A percentile compares a stretch with the other conserved stretches of the same genome.
Evolutionary conservation across 2,888 invertebrate species (phyloP).

Genomic region (Pterostichus niger): DNA sequence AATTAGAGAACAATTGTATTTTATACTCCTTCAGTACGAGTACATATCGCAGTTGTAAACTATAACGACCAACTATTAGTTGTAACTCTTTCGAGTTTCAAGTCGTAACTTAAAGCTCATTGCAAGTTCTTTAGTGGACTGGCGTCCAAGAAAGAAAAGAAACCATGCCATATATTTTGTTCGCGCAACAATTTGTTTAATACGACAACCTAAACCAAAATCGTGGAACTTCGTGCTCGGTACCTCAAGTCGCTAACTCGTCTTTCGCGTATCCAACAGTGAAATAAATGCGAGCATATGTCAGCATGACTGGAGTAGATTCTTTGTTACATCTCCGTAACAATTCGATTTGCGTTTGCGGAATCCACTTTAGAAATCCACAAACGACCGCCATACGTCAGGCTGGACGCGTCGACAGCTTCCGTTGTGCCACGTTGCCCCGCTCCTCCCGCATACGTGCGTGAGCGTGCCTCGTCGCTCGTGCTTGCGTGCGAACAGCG

Average conservation of each 20-base stretch:
- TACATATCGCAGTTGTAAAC: neutral
- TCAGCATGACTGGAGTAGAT: slow-evolving; percentile 58
- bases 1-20: no score
- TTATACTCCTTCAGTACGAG: no score
- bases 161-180: slow-evolving; percentile 42
- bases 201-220: slow-evolving; percentile 26
- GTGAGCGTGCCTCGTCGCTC: slow-evolving; percentile 24
- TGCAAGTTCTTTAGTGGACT: slow-evolving; percentile 16
- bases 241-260: slow-evolving; percentile 24
- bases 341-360: slow-evolving; percentile 66
- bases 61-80: slow-evolving; percentile 23
- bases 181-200: slow-evolving; percentile 58
- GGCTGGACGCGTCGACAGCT: slow-evolving; percentile 45
- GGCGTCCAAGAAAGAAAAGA: slow-evolving; percentile 26
- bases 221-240: slow-evolving; percentile 7
- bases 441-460: neutral
- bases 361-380: slow-evolving; percentile 65
- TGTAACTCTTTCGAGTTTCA: neutral
- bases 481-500: slow-evolving; percentile 10
- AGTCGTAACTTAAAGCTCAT: slow-evolving; percentile 33
- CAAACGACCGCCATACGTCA: slow-evolving; percentile 66
- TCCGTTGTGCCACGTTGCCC: neutral
- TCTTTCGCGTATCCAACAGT: slow-evolving; percentile 26
- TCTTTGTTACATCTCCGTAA: slow-evolving; percentile 65
- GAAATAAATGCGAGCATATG: slow-evolving; percentile 65